Conservation (phyloP, 2,113 vertebrate species). For the Neogobius melanostomus region DNA sequence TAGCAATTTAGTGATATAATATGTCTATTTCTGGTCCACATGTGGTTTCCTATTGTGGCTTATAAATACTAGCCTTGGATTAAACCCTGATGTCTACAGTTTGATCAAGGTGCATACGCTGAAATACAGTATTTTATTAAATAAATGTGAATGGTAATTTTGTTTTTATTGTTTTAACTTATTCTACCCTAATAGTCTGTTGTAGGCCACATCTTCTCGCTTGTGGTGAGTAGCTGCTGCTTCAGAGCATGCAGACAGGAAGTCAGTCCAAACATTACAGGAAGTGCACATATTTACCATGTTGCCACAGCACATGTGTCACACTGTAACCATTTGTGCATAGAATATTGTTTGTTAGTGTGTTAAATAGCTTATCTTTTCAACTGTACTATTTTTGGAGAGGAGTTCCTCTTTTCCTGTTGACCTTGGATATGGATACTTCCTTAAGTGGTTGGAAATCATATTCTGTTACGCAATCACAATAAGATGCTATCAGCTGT, state of each 20-base stretch:
- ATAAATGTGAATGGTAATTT: too few relatives aligned
- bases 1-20: not conserved
- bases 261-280: constrained; percentile 67
- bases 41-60: constrained; percentile 30
- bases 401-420: constrained; percentile 48
- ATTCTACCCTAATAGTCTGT: constrained; percentile 39
- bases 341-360: not conserved
- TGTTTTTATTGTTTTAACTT: not conserved
- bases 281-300: constrained; percentile 50
- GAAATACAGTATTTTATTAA: too few relatives aligned
- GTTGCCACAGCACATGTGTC: constrained; percentile 28
- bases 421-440: constrained; percentile 26
- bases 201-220: constrained; percentile 54
- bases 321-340: not conserved
- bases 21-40: not conserved
- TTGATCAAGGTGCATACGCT: too few relatives aligned
- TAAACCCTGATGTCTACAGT: not conserved
- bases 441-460: constrained; percentile 67
- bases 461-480: constrained; percentile 61
- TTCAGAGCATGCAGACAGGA: constrained; percentile 66
- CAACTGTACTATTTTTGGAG: not conserved
- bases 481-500: constrained; percentile 41
- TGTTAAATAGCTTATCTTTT: not conserved
- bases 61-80: constrained; percentile 7
- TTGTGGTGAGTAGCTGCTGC: constrained; percentile 68